Conservation (phyloP, 2,888 invertebrate genomes). For the Epinotia ramella region DNA sequence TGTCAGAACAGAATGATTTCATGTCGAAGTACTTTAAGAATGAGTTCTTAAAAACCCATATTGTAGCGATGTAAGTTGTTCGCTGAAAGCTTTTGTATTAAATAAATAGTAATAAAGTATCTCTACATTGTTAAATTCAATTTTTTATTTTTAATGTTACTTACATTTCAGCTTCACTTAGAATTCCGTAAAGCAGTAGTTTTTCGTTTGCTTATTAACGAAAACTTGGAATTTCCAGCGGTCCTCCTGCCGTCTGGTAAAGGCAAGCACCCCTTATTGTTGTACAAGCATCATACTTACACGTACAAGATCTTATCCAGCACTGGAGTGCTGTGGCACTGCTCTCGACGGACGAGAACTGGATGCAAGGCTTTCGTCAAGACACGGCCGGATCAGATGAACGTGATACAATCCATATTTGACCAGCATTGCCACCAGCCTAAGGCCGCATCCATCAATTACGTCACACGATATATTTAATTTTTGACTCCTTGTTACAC, state of each 20-base stretch:
- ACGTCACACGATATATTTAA: neutral
- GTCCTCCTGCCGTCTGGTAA: conserved; percentile 68
- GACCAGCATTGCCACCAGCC: conserved; percentile 62
- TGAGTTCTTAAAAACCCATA: neutral
- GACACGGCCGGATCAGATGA: conserved; percentile 57
- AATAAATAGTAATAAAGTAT: neutral
- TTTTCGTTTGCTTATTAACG: conserved; percentile 18
- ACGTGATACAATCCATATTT: conserved; percentile 54
- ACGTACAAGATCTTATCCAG: conserved; percentile 65
- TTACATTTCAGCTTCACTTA: neutral
- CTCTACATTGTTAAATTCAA: neutral
- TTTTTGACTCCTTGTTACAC: neutral
- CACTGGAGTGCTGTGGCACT: conserved; percentile 69
- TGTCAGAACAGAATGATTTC: neutral
- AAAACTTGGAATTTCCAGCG: conserved; percentile 54
- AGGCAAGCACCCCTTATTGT: conserved; percentile 69
- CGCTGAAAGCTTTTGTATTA: neutral
- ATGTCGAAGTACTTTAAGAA: neutral
- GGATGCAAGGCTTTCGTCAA: conserved; percentile 72
- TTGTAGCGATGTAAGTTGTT: neutral
- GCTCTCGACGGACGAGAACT: conserved; percentile 66
- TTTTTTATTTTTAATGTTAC: neutral
- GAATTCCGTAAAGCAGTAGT: neutral
- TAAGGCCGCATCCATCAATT: conserved; percentile 30
- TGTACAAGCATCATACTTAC: conserved; percentile 67